Conservation (phyloP, 2,888 invertebrate genomes). For the Campaea margaritaria region DNA sequence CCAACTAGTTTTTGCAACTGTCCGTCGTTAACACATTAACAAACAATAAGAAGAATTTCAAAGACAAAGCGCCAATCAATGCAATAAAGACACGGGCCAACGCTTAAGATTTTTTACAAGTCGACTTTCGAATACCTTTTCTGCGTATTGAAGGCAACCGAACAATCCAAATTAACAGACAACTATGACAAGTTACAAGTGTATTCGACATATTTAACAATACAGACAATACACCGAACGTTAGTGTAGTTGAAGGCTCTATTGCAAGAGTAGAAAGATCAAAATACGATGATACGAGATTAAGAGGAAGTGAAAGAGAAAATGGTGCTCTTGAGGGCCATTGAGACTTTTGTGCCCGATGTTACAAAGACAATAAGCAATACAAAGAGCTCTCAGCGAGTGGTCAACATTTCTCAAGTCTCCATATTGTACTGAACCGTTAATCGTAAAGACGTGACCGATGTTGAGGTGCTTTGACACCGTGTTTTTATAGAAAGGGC, state of each 20-base stretch:
- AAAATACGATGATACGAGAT: conserved; percentile 35
- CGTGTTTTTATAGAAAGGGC: conserved; percentile 19
- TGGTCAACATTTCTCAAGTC: conserved; percentile 74
- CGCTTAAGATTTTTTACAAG: conserved; percentile 57
- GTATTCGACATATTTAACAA: conserved; percentile 56
- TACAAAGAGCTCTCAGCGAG: conserved; percentile 75
- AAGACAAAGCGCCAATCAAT: conserved; percentile 71
- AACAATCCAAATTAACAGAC: conserved; percentile 81
- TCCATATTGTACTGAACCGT: conserved; percentile 62
- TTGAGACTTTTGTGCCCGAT: conserved; percentile 72
- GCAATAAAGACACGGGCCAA: conserved; percentile 53
- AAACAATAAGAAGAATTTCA: conserved; percentile 43
- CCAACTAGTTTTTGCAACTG: conserved; percentile 33
- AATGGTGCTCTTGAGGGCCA: conserved; percentile 57
- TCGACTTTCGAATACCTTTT: conserved; percentile 64
- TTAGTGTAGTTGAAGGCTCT: conserved; percentile 38
- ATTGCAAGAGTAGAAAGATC: conserved; percentile 42
- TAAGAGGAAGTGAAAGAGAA: conserved; percentile 37
- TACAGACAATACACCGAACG: conserved; percentile 31
- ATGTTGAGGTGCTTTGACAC: conserved; percentile 35
- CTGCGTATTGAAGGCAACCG: conserved; percentile 70
- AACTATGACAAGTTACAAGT: conserved; percentile 82
- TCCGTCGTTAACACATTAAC: conserved; percentile 38
- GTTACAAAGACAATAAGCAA: conserved; percentile 75
- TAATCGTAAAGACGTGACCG: conserved; percentile 60